Base-by-base conservation (phyloP, 2,888 invertebrate species). In the Trilocha varians region DNA sequence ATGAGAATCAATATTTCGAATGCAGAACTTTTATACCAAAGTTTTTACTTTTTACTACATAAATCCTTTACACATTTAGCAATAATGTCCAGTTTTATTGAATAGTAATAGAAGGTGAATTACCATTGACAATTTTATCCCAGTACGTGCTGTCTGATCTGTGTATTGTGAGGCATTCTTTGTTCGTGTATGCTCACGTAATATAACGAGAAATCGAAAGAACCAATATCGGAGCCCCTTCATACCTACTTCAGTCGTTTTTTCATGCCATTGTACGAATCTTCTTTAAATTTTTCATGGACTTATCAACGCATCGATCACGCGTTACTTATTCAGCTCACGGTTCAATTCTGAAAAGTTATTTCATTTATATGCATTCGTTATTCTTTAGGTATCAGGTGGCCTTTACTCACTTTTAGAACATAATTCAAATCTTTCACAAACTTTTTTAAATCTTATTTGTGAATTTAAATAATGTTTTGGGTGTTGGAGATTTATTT, bases 301-400 rank as follows among this genome's bases (percentile, higher is more conserved):
- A 60, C 72, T 78, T 79, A 79, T 79, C 79, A 79, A 74, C 69
- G 61, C 73, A 78, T 80, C 76, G 76, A 82, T 77, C 78, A 74
- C 60, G 50, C 62, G 61, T 72, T 78, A 78, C 70, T 74, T 77
- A 80, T 80, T 82, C 78, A 73, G 65, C 63, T 73, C 80, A 78
- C 77, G 78, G 55, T 62, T 65, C 74, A 70, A 77, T 74, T 68
- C 73, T 62, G 60, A 71, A 68, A 75, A 78, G 66, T 75, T 74
- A 70, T 61, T 76, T 78, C 76, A 74, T 79, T 79, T 80, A 70
- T 73, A 77, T 77, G 70, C 69, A 75, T 75, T 72, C 65, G 62
- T 67, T 70, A 75, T 72, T 71, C 67, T 57, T 59, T 66, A 66
- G 70, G 70, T 68, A 66, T 67, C 66, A 71, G 65, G 78, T 77